Base-by-base conservation (phyloP, 2,888 invertebrate genomes). In the Pristionchus japonicus region DNA sequence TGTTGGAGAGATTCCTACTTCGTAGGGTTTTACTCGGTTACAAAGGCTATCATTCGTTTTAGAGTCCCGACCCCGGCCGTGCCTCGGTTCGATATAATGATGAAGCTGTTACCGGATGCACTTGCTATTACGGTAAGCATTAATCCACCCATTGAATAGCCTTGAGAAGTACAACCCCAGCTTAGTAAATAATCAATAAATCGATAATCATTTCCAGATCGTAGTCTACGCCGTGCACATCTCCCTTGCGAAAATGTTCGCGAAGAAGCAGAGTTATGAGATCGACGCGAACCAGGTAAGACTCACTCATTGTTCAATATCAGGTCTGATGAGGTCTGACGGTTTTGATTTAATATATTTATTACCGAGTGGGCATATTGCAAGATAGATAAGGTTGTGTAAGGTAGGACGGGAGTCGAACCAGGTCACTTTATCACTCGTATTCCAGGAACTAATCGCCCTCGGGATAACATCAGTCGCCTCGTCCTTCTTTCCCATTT, bases 401-500 rank as follows among this genome's bases (percentile, higher is more conserved):
- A n/a, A n/a, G n/a, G n/a, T n/a, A n/a, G n/a, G n/a, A n/a, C n/a
- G n/a, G n/a, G n/a, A n/a, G n/a, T n/a, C n/a, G n/a, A n/a, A n/a
- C n/a, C n/a, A n/a, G n/a, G n/a, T n/a, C n/a, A n/a, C 67, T 3
- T 67, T 67, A 67, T 67, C 77, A 77, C 11, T 77, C n/a, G 40
- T 1, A 83, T 40, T 70, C n/a, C 88, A 93, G 92, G 94, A 94
- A 89, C 88, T 94, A 6, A 93, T 90, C 84, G 94, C 94, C 1
- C 90, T 94, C 2, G 92, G 93, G 0, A 83, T 96, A 15, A 96
- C 96, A 80, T 97, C 97, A 94, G 94, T 97, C 67, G 95, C 97
- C 88, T 96, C 97, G 20, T 95, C 95, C 1, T 95, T 95, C 92
- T 95, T 95, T 92, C 94, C 95, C 17, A 95, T 95, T 86, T 95